A percentile compares a stretch with the other conserved stretches of the same genome.
These are phyloP conservation scores for Craseonycteris thonglongyai DNA, from an alignment of 2,113 vertebrate genomes.

Conservation along the genomic window DNA sequence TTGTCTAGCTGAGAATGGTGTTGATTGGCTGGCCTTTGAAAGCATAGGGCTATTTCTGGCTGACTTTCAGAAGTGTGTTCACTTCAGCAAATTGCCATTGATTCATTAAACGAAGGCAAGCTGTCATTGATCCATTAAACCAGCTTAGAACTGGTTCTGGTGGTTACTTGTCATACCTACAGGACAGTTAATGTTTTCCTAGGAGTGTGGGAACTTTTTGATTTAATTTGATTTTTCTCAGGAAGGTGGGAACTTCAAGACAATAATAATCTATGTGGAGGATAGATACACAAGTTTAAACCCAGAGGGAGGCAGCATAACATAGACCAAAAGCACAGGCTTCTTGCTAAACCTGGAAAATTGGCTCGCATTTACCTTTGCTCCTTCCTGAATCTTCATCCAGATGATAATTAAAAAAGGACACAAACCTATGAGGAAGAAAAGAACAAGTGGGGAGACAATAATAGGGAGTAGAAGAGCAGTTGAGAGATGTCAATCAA, in stretches of 20 bases:
- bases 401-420: neutral
- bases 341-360: neutral
- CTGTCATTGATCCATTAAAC: neutral
- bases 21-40: neutral
- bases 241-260: neutral
- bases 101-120: neutral
- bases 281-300: neutral
- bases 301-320: neutral
- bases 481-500: neutral
- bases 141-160: neutral
- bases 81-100: neutral
- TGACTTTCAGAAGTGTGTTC: neutral
- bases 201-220: neutral
- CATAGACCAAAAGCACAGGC: neutral
- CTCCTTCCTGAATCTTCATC: neutral
- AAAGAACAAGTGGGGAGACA: neutral
- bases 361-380: neutral
- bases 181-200: neutral
- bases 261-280: neutral
- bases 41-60: neutral
- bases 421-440: neutral
- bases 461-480: neutral
- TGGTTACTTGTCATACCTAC: neutral
- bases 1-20: neutral
- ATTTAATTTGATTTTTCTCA: neutral